Evolutionary conservation across 2,888 invertebrate species (phyloP), one percentile per base, ranked within the genome.

Genomic region (Drepanosiphum platanoidis): DNA sequence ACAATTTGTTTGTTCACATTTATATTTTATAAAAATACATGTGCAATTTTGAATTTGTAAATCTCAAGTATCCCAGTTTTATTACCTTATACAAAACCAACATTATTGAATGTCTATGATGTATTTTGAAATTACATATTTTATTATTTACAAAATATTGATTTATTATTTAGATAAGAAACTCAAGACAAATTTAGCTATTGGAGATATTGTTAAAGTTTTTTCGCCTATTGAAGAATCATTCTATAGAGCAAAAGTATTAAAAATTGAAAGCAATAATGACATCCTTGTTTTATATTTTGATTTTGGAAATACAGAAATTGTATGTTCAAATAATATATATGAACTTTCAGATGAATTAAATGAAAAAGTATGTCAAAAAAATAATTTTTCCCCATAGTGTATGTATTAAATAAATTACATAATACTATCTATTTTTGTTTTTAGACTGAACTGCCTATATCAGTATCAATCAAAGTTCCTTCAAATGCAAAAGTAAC

Each of bases 301-400:
- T 70, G 84, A 84, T 84, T 84, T 58, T 58, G 84, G 84, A 68
- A 84, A 68, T 39, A 52, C 52, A 22, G 84, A 84, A 32, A 58
- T 15, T 39, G 39, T 84, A 66, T 8, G 22, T 22, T 46, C 18
- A 27, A 68, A 1, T 68, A 8, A 58, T n/a, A 77, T 84, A 52
- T 84, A 58, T 77, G 58, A 77, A 77, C 75, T 84, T 39, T 52
- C 84, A 52, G 66, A 84, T 39, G 27, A 52, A 36, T 68, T 75
- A 13, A 68, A 39, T 52, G 77, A 30, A 18, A 15, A 77, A 32
- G 84, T 84, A 68, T 42, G 13, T 0, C 0, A 52, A 2, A 18
- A 52, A 52, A 5, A 52, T 52, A 52, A 22, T 52, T 22, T 5
- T 39, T 39, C 4, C 39, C 9, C 9, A 7, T 9, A 39, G 15